These are phyloP conservation scores for Papilio dardanus DNA, from an alignment of 1,140 invertebrate species.

Conservation along the genomic window DNA sequence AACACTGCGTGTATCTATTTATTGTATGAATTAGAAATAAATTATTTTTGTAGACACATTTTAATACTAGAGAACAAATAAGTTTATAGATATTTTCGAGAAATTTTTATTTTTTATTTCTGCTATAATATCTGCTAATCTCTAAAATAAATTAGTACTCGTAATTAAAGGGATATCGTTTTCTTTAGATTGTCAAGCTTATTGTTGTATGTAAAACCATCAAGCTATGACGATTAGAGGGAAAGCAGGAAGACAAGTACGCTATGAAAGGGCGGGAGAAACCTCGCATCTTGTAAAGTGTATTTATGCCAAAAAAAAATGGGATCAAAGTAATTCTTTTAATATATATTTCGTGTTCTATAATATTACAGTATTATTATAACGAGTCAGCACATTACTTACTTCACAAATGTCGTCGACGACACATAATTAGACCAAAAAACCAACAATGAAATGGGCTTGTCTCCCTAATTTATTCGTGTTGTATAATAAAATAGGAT, in stretches of 20 bases:
- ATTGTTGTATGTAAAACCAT: too few species aligned
- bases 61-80: not conserved
- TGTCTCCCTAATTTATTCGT: constrained; percentile 17
- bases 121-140: too few species aligned
- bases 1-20: not conserved
- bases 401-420: not conserved
- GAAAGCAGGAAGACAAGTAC: too few species aligned
- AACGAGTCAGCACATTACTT: not conserved
- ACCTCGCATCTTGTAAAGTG: too few species aligned
- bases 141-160: too few species aligned
- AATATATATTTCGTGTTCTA: not conserved
- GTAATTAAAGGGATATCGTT: too few species aligned
- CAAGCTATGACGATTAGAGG: too few species aligned
- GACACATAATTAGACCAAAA: constrained; percentile 13
- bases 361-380: not conserved
- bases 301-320: not conserved
- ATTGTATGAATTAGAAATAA: not conserved
- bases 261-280: too few species aligned
- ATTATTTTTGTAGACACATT: not conserved
- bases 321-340: not conserved
- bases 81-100: constrained; percentile 6
- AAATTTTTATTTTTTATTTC: too few species aligned
- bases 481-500: constrained; percentile 16
- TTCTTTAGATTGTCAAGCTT: too few species aligned
- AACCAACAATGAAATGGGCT: constrained; percentile 20